These are phyloP conservation scores for Merodon equestris DNA, from an alignment of 2,888 invertebrate genomes.

Conservation along the genomic window DNA sequence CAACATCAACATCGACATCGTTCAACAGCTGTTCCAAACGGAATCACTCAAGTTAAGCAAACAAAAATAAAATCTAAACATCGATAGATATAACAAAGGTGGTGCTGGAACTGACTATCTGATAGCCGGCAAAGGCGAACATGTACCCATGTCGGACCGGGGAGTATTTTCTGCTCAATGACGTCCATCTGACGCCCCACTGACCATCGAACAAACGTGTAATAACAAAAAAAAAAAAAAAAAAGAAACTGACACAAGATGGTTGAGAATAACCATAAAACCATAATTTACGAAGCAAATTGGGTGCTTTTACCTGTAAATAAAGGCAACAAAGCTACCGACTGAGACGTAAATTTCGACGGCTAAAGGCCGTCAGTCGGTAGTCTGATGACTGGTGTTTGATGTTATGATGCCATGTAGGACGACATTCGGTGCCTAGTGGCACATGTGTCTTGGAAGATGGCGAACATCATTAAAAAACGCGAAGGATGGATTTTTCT, in stretches of 20 bases:
- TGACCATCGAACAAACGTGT: constrained; percentile 6
- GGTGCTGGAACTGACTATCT: constrained; percentile 29
- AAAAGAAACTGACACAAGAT: constrained; percentile 6
- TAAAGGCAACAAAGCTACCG: too few relatives aligned
- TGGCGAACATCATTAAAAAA: too few relatives aligned
- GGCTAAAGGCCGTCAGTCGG: too few relatives aligned
- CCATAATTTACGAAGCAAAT: constrained; percentile 35
- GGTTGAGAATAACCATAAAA: constrained; percentile 33
- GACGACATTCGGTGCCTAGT: too few relatives aligned
- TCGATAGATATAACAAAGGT: constrained; percentile 28
- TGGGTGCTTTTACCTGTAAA: constrained; percentile 7
- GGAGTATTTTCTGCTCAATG: constrained; percentile 25
- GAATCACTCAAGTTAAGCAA: constrained; percentile 34
- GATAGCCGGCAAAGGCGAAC: neutral
- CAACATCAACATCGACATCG: too few relatives aligned
- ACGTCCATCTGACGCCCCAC: constrained; percentile 11
- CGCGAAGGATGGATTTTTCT: too few relatives aligned
- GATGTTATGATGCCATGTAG: too few relatives aligned
- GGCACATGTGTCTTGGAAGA: too few relatives aligned
- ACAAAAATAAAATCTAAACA: constrained; percentile 2
- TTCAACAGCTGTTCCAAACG: constrained; percentile 30
- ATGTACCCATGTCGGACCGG: too few relatives aligned
- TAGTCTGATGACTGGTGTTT: too few relatives aligned
- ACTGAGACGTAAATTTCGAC: too few relatives aligned
- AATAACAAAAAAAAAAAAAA: too few relatives aligned